Evolutionary conservation across 2,797 vertebrate species (phyloP).

Genomic region (Coranthus polyacanthus): DNA sequence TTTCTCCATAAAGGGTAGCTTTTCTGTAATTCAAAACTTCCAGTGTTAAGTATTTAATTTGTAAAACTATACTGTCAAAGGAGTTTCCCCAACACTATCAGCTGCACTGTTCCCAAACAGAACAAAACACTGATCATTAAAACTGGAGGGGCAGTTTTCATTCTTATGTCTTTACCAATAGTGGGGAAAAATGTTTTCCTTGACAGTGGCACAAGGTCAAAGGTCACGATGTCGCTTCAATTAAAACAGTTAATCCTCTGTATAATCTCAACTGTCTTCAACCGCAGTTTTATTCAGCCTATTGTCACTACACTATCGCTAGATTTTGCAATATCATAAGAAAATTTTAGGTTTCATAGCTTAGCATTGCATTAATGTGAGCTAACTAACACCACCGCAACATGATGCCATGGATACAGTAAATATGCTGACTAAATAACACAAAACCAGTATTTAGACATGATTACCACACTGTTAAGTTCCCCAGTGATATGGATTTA

Average conservation of each 20-base stretch:
- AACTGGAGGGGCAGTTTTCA: neutral
- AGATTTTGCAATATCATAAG: neutral
- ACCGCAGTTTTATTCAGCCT: neutral
- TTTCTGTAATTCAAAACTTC: too few species aligned
- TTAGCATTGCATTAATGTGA: neutral
- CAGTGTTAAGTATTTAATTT: too few species aligned
- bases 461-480: constrained; percentile 5
- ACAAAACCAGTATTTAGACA: neutral
- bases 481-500: constrained; percentile 9
- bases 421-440: neutral
- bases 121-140: neutral
- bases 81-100: too few species aligned
- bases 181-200: too few species aligned
- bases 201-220: constrained; percentile 1
- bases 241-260: constrained; percentile 18
- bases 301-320: constrained; percentile 6
- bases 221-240: constrained; percentile 7
- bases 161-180: neutral
- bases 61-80: too few species aligned
- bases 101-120: too few species aligned
- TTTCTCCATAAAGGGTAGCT: too few species aligned
- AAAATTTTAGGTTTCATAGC: neutral
- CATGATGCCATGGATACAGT: neutral
- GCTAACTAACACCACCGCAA: neutral
- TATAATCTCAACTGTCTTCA: constrained; percentile 8